Conservation (phyloP, 2,797 vertebrate genomes). For the Pterois miles region DNA sequence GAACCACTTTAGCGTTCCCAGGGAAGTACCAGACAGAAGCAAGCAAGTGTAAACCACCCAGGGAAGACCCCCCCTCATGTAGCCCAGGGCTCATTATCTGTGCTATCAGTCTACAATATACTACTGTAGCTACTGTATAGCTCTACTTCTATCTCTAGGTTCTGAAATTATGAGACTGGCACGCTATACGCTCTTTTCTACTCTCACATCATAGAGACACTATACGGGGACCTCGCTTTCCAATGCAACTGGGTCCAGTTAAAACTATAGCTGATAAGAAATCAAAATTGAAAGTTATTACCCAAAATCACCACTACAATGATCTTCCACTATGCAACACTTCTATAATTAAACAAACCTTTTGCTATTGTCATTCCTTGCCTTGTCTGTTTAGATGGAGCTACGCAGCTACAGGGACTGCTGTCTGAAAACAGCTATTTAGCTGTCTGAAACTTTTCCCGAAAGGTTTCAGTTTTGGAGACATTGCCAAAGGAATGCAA, state of each 20-base stretch:
- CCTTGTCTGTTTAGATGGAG: neutral
- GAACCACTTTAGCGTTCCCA: conserved; percentile 26
- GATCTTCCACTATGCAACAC: neutral
- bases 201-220: neutral
- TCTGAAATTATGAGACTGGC: neutral
- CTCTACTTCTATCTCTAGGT: neutral
- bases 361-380: neutral
- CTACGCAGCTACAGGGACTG: neutral
- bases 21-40: conserved; percentile 25
- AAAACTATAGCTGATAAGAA: neutral
- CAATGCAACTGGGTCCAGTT: neutral
- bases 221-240: neutral
- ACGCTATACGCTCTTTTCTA: neutral
- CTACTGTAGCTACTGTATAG: neutral
- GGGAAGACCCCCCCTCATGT: conserved; percentile 2
- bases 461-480: conserved; percentile 8
- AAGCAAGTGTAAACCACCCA: conserved; percentile 17
- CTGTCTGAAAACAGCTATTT: conserved; percentile 9
- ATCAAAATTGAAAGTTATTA: conserved; percentile 22
- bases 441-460: conserved; percentile 9
- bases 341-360: conserved; percentile 24
- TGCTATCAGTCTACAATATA: neutral
- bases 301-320: neutral
- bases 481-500: neutral
- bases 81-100: conserved; percentile 20